Conservation (phyloP, 2,888 invertebrate genomes). For the Rotaria magnacalcarata region DNA sequence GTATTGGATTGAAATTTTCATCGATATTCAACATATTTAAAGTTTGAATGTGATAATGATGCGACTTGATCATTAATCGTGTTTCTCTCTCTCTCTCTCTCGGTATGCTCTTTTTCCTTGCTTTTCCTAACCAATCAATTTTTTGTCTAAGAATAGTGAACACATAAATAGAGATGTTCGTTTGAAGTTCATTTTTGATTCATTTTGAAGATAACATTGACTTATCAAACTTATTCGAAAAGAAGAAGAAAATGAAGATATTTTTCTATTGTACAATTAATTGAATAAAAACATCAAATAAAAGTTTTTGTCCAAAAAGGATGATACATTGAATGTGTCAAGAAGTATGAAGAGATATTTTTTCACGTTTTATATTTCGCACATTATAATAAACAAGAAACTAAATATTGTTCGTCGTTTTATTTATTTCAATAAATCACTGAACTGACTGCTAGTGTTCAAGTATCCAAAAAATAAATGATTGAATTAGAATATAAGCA, state of each 20-base stretch:
- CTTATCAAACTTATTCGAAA: background rate
- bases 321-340: conserved; percentile 26
- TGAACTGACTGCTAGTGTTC: background rate
- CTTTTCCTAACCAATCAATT: background rate
- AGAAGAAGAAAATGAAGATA: background rate
- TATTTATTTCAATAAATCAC: background rate
- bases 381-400: background rate
- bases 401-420: background rate
- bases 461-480: background rate
- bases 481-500: background rate
- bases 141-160: conserved; percentile 22
- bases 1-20: background rate
- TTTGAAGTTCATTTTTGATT: conserved; percentile 14
- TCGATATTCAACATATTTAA: background rate
- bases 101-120: background rate
- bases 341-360: conserved; percentile 10
- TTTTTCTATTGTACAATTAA: background rate
- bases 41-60: conserved; percentile 14
- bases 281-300: conserved; percentile 21
- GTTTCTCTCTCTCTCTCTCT: background rate
- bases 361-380: background rate
- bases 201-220: background rate
- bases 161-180: conserved; percentile 14
- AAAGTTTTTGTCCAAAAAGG: background rate
- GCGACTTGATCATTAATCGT: conserved; percentile 17